phyloP scores from a whole-genome alignment of 1,140 invertebrate genomes.

The Homalodisca vitripennis region DNA sequence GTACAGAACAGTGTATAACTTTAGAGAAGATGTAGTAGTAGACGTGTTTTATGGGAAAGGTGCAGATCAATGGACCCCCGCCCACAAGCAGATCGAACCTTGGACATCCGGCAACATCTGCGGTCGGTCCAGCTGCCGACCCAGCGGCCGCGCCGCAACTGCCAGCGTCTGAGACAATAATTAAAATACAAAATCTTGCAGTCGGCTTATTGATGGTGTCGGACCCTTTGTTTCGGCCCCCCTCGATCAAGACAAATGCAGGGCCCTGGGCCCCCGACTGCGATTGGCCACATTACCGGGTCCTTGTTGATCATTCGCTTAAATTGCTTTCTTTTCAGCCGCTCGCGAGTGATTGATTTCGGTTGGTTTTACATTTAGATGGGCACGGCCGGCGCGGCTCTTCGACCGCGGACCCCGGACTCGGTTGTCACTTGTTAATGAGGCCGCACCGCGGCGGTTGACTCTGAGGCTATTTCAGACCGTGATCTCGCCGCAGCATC shows the following conservation, averaged over 20 bases:
- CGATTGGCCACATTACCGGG: background rate
- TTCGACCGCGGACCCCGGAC: no score
- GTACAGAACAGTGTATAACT: no score
- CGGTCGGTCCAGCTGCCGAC: background rate
- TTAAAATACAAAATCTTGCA: conserved; percentile 27
- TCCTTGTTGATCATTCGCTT: conserved; percentile 19
- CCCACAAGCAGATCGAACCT: no score
- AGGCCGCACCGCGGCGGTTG: background rate
- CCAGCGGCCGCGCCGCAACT: background rate
- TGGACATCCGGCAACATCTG: background rate
- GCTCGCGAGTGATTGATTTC: conserved; percentile 12
- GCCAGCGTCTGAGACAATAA: conserved; percentile 14
- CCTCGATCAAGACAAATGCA: conserved; percentile 22
- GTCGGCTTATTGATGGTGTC: conserved; percentile 8
- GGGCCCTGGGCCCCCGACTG: background rate
- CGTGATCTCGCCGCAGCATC: no score
- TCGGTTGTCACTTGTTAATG: background rate
- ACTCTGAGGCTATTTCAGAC: no score
- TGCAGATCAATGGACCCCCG: no score
- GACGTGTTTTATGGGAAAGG: no score
- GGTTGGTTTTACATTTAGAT: conserved; percentile 27
- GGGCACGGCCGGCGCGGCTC: background rate
- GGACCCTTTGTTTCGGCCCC: conserved; percentile 23
- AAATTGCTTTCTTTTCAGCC: conserved; percentile 26
- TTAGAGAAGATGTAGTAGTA: no score